phyloP scores from a whole-genome alignment of 1,140 invertebrate species.

The Aphis craccivora region DNA sequence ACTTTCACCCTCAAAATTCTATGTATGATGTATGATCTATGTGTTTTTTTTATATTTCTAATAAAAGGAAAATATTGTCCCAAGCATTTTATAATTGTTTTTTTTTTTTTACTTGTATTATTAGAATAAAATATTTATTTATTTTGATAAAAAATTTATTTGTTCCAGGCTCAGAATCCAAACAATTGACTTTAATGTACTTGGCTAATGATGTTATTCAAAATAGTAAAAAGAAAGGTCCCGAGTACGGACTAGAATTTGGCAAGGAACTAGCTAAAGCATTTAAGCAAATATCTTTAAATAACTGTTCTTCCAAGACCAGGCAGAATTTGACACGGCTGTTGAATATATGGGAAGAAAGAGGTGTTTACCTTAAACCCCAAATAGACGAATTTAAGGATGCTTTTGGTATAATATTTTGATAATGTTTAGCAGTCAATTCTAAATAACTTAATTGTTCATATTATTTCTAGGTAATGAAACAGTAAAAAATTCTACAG shows the following conservation, averaged over 20 bases:
- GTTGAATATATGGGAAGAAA: constrained; percentile 89
- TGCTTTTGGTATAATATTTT: constrained; percentile 65
- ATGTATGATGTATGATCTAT: neutral
- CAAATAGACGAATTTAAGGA: constrained; percentile 78
- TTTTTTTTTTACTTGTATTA: neutral
- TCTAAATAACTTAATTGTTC: neutral
- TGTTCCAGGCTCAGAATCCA: constrained; percentile 81
- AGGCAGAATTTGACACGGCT: constrained; percentile 81
- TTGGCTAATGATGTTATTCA: constrained; percentile 99
- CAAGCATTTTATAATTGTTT: neutral
- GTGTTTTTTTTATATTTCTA: neutral
- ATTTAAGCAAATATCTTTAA: constrained; percentile 80
- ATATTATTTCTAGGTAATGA: constrained; percentile 37
- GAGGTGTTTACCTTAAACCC: constrained; percentile 84
- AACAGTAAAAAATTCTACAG: neutral
- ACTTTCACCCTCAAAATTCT: neutral
- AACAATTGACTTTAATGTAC: constrained; percentile 94
- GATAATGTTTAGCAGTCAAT: neutral
- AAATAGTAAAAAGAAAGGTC: constrained; percentile 96
- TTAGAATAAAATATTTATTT: neutral
- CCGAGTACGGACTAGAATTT: constrained; percentile 92
- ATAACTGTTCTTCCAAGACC: constrained; percentile 77
- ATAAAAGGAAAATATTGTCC: neutral
- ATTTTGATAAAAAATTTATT: constrained; percentile 59
- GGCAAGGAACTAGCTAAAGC: constrained; percentile 78